Base-by-base conservation (phyloP, 2,113 vertebrate species). In the Archilochus colubris region DNA sequence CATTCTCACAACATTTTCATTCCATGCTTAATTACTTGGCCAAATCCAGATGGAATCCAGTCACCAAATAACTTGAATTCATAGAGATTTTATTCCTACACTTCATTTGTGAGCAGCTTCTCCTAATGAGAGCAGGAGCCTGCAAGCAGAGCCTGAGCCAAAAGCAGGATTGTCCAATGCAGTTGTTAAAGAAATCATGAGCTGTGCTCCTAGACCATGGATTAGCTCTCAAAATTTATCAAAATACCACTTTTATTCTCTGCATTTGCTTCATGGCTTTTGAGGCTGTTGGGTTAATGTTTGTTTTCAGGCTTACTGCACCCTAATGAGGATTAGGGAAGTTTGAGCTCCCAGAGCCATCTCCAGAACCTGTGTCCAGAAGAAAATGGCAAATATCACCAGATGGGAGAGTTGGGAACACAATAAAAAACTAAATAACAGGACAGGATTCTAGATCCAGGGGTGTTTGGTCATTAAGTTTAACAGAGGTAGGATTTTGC, bases 341-440 rank as follows among this genome's bases (percentile, higher is more conserved):
- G 11, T 50, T 2, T 67, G 43, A 86, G 78, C 73, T 83, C 30
- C 58, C 48, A 43, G 8, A n/a, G 53, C 54, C 84, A 75, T 89
- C 85, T 40, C 46, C 86, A 94, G 89, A 91, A 84, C 77, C 53
- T 24, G 73, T 48, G 73, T 83, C 73, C 92, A 86, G 63, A 75
- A 72, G 82, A 44, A 89, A 75, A 59, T 30, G n/a, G 48, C 63
- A 92, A 80, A 63, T 27, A 38, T 24, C 78, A 68, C 54, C 58
- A 77, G 64, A 58, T 27, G 74, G 43, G 50, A 92, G 82, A 89
- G 63, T 14, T 83, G 78, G 92, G 82, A 92, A 27, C 36, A 81
- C 92, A 89, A 91, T 19, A 86, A 89, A 93, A 78, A 80, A 72
- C 82, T 67, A 83, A 93, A 89, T 76, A 80, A 89, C 78, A 86